These are phyloP conservation scores for Malaclemys terrapin DNA, from an alignment of 2,113 vertebrate genomes.

Conservation along the genomic window DNA sequence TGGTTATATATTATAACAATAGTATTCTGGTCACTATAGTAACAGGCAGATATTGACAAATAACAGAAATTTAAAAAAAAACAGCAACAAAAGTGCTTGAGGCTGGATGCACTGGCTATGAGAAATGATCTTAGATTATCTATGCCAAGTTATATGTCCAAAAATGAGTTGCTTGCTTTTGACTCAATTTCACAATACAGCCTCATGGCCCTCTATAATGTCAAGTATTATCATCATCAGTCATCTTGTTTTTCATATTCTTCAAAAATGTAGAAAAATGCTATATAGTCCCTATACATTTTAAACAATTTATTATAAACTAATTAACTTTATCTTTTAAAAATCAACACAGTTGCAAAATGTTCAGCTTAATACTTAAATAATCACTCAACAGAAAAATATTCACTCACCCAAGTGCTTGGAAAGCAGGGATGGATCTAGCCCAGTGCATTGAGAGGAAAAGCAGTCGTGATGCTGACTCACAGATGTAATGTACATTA, in stretches of 20 bases:
- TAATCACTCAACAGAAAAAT: background rate
- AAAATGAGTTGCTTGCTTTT: conserved; percentile 25
- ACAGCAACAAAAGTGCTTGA: background rate
- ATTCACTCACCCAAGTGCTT: conserved; percentile 92
- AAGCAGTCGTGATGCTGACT: conserved; percentile 96
- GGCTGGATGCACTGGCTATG: background rate
- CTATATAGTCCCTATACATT: background rate
- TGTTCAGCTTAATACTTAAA: conserved; percentile 1
- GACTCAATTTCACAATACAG: background rate
- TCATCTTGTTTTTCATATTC: background rate
- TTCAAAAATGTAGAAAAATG: background rate
- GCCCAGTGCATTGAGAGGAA: conserved; percentile 99
- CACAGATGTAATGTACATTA: conserved; percentile 99
- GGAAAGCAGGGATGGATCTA: conserved; percentile 97
- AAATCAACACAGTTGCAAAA: background rate
- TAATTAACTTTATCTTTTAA: background rate
- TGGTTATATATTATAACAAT: background rate
- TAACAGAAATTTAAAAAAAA: background rate
- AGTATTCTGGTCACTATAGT: background rate
- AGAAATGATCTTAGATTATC: background rate
- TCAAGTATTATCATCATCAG: background rate
- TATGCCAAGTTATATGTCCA: conserved; percentile 3
- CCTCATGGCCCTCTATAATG: background rate
- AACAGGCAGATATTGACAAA: background rate
- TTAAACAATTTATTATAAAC: conserved; percentile 1